These are phyloP conservation scores for Pseudoips prasinana DNA, from an alignment of 2,888 invertebrate species.

Conservation along the genomic window DNA sequence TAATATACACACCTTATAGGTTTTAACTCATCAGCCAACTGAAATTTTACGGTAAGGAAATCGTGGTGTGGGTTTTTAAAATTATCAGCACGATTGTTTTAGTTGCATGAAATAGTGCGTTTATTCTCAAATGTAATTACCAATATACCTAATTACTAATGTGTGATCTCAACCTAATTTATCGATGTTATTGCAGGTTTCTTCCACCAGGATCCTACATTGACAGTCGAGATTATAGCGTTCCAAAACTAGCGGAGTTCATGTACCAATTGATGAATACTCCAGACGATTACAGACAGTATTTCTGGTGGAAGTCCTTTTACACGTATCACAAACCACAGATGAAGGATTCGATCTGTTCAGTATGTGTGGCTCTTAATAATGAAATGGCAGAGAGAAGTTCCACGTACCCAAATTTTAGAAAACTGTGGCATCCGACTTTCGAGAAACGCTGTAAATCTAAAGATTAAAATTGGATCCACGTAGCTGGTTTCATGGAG, in stretches of 20 bases:
- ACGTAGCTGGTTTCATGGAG: no score
- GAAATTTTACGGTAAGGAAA: no score
- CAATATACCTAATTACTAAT: no score
- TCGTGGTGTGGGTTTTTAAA: no score
- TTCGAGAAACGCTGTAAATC: slow-evolving; percentile 25
- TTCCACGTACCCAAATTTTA: slow-evolving; percentile 12
- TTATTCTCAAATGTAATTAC: no score
- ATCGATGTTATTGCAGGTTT: slow-evolving; percentile 50
- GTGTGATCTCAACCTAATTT: no score
- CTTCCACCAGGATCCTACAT: slow-evolving; percentile 67
- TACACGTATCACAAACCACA: slow-evolving; percentile 46
- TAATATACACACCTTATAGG: no score
- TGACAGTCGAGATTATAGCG: slow-evolving; percentile 39
- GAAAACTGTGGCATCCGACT: slow-evolving; percentile 50
- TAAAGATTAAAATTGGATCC: no score
- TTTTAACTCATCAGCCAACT: no score
- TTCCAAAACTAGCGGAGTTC: slow-evolving; percentile 40
- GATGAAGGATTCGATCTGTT: slow-evolving; percentile 48
- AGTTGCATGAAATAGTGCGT: no score
- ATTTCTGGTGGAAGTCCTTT: slow-evolving; percentile 53
- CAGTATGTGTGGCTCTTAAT: slow-evolving; percentile 55
- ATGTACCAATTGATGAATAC: slow-evolving; percentile 46
- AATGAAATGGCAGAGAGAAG: slow-evolving; percentile 15
- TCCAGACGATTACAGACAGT: slow-evolving; percentile 45
- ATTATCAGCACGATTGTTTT: no score